Evolutionary conservation across 2,797 vertebrate genomes (phyloP).

Genomic region (Etheostoma nigrum): DNA sequence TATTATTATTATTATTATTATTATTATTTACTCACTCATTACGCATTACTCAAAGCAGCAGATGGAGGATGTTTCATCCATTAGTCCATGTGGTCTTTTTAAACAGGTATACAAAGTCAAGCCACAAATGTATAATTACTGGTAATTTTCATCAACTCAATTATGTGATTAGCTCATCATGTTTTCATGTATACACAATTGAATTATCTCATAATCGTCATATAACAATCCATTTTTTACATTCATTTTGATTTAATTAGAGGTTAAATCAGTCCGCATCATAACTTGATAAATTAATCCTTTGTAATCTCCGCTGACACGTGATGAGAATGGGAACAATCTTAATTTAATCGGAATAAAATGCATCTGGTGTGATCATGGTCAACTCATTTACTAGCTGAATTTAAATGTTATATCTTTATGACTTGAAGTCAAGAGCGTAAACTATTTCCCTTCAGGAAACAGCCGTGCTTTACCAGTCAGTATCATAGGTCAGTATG

Average conservation of each 20-base stretch:
- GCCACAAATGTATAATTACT: conserved; percentile 5
- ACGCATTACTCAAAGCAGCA: background rate
- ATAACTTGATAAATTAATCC: background rate
- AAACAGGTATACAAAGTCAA: background rate
- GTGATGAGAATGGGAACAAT: background rate
- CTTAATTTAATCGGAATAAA: background rate
- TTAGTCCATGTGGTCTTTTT: background rate
- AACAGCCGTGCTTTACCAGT: background rate
- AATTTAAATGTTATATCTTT: background rate
- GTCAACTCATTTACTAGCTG: background rate
- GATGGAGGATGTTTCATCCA: background rate
- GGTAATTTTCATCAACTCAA: background rate
- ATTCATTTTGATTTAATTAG: background rate
- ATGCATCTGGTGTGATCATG: conserved; percentile 8
- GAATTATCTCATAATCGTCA: background rate
- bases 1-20: too few species aligned
- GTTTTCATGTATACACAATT: background rate
- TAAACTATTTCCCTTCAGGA: background rate
- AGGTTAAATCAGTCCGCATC: background rate
- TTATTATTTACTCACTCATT: too few species aligned
- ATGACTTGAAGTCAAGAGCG: background rate
- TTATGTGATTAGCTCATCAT: background rate
- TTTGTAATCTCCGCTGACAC: background rate
- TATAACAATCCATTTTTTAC: background rate
- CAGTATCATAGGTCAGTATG: background rate